These are phyloP conservation scores for Melolontha melolontha DNA, from an alignment of 2,888 invertebrate species.

Conservation along the genomic window DNA sequence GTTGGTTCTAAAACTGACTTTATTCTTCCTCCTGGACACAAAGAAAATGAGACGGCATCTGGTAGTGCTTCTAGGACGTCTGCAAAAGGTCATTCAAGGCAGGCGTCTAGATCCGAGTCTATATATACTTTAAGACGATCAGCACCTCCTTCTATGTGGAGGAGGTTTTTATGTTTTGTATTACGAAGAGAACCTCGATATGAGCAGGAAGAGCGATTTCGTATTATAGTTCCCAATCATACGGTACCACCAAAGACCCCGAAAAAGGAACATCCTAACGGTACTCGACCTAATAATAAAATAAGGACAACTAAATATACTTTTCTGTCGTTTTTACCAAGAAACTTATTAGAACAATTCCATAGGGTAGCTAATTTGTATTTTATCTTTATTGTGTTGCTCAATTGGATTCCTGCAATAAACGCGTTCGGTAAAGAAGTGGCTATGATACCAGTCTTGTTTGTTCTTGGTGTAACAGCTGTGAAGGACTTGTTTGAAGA, in stretches of 20 bases:
- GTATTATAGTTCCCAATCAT: conserved; percentile 87
- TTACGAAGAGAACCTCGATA: conserved; percentile 73
- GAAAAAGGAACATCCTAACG: conserved; percentile 85
- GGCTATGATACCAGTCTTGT: conserved; percentile 93
- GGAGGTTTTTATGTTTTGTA: conserved; percentile 73
- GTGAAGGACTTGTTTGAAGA: conserved; percentile 97
- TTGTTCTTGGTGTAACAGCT: conserved; percentile 94
- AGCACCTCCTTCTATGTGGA: conserved; percentile 79
- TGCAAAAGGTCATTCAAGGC: conserved; percentile 82
- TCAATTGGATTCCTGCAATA: conserved; percentile 96
- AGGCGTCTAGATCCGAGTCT: conserved; percentile 89
- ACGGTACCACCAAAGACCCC: conserved; percentile 85
- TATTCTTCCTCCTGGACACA: conserved; percentile 87
- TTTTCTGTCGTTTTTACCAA: conserved; percentile 91
- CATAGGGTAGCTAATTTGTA: conserved; percentile 98
- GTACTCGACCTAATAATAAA: conserved; percentile 84
- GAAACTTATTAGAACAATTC: conserved; percentile 97
- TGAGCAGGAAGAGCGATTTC: conserved; percentile 72
- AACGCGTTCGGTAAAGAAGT: conserved; percentile 97
- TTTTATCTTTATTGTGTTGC: conserved; percentile 94
- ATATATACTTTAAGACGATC: conserved; percentile 87
- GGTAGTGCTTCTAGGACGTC: conserved; percentile 64
- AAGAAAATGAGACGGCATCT: conserved; percentile 69
- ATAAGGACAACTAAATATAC: conserved; percentile 97
- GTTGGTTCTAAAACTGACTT: conserved; percentile 90